Evolutionary conservation across 1,140 invertebrate species (phyloP), one percentile per base, ranked within the genome.

Genomic region (Bombus pascuorum): DNA sequence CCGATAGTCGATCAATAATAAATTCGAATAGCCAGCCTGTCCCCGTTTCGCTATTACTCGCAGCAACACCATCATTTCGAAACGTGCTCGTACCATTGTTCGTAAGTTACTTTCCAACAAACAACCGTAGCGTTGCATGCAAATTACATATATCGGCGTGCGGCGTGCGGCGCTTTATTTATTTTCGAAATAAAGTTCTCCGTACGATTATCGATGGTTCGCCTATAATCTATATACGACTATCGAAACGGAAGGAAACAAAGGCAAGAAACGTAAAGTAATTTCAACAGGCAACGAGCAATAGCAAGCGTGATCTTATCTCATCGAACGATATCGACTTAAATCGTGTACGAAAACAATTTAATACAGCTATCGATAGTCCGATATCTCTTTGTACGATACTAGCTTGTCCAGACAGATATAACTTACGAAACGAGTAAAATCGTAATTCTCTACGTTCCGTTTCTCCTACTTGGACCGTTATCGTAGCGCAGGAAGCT

Each of bases 1-100:
- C 77, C 62, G 62, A 79, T 59, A 79, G n/a, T 79, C 62, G 42
- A 68, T 79, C 77, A 79, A 79, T 79, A 79, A 79, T 79, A 79
- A 79, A 79, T 79, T 79, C 77, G 77, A 44, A 68, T 18, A 68
- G 42, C 76, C 39, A 8, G 18, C 1, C n/a, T 28, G 77, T 34
- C n/a, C 62, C 12, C 28, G 22, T 44, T 68, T 37, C 6, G 39
- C n/a, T 18, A 15, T 25, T 28, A 18, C 28, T 28, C 15, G 13
- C 28, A 1, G 18, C 65, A 8, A 68, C n/a, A 22, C 32, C 42
- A 53, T 65, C 15, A 39, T 68, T 79, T 47, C 32, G 68, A 66
- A 79, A 47, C 34, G 25, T 34, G 22, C 3, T 22, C 18, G 42
- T 47, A 28, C 32, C 42, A 28, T 79, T 68, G 32, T 53, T 68